Evolutionary conservation across 2,888 invertebrate species (phyloP), one percentile per base, ranked within the genome.

Genomic region (Eupeodes latifasciatus): DNA sequence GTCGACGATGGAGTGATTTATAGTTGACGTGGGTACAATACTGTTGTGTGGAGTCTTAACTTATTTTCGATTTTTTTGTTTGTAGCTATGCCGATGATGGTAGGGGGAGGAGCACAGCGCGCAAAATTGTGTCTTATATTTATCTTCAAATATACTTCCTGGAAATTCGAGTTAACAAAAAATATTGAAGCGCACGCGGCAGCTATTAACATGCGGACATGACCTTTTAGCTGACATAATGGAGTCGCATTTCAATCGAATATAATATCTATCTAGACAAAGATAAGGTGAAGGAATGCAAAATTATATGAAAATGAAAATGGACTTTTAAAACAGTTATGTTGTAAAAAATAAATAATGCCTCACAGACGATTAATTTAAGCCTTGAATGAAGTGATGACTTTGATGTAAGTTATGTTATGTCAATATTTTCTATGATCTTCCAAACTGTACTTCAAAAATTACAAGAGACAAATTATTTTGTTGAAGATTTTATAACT

Each of bases 1-100:
- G 86, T 78, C 89, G 85, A 81, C 78, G 76, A 87, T 85, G 84
- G 84, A 89, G 89, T 90, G 89, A 90, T 90, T 90, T 90, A 90
- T 89, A 74, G 89, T 71, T 85, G 85, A 88, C 84, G 77, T 81
- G 81, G 78, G 88, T 88, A 85, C 88, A 88, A 88, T 88, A 88
- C 81, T 88, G 86, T 72, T 83, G 67, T 81, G 74, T 74, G 62
- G 77, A 69, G 78, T 53, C 55, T 75, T 59, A 47, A 27, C 19
- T 64, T 69, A 44, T 61, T 34, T 71, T 44, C 16, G 36, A 36
- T 67, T 1, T 40, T 49, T 57, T 71, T 55, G 27, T 57, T 71
- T 19, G 55, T 16, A 9, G 53, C 4, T 14, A 9, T 16, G 57
- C 2, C 19, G 10, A 12, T 10, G 44, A 5, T 2, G 27, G 27